Percentiles rank a stretch among this genome's conserved stretches.
These are phyloP conservation scores for Saccostrea glomerata DNA, from an alignment of 1,140 invertebrate genomes.

Conservation along the genomic window DNA sequence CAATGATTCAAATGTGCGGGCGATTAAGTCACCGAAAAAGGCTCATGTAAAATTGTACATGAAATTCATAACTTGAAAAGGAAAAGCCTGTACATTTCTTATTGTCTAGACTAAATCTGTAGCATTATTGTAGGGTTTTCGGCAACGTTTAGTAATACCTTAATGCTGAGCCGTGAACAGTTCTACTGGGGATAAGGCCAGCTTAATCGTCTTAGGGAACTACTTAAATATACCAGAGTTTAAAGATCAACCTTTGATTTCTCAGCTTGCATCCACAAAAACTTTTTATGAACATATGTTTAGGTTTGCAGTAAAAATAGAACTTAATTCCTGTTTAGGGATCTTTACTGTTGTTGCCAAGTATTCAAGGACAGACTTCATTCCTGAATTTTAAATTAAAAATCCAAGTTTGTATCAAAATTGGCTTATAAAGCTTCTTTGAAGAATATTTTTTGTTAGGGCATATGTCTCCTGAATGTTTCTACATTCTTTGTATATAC, in stretches of 20 bases:
- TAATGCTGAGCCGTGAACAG: conserved; percentile 26
- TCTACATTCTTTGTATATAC: no score
- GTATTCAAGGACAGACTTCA: background rate
- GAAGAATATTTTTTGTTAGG: background rate
- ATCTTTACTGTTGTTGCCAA: background rate
- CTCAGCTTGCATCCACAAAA: background rate
- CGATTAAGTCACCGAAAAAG: background rate
- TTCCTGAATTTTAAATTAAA: no score
- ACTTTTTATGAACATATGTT: conserved; percentile 2
- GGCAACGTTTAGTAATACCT: background rate
- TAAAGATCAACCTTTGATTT: conserved; percentile 22
- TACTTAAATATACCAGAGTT: conserved; percentile 24
- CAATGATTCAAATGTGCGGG: conserved; percentile 32
- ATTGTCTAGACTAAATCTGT: conserved; percentile 38
- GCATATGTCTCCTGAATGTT: no score
- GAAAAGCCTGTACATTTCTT: conserved; percentile 36
- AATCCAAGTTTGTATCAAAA: no score
- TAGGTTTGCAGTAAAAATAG: conserved; percentile 38
- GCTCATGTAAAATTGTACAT: conserved; percentile 19
- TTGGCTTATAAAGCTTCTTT: background rate
- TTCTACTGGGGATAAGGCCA: conserved; percentile 20
- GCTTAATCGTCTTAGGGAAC: background rate
- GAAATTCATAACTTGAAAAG: conserved; percentile 28
- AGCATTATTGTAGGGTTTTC: background rate
- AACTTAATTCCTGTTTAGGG: conserved; percentile 5